Base-by-base conservation (phyloP, 2,888 invertebrate species). In the Strigamia crassipes region DNA sequence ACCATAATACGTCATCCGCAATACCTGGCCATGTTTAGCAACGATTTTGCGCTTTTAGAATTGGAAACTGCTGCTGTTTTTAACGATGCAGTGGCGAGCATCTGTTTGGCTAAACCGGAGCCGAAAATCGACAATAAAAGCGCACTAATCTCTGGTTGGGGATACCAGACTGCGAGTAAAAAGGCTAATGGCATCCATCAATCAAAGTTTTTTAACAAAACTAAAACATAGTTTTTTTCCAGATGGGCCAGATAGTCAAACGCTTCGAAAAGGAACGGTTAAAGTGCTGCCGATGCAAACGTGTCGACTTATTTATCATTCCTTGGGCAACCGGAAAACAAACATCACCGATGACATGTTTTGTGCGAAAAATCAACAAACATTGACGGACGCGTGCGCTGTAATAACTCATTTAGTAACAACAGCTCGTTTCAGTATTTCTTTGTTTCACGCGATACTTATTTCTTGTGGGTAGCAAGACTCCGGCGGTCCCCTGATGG, bases 401-500 rank as follows among this genome's bases (percentile, higher is more conserved):
- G 73, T 73, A 73, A 66, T 66, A 3, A 51, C 4, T 51, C n/a
- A n/a, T n/a, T n/a, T n/a, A n/a, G n/a, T 51, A 27, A 27, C 27
- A 27, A 27, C 27, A 27, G 27, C 27, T 27, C 27, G 27, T 27
- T n/a, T 27, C 4, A 1, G 0, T 23, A 13, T 12, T 31, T 2
- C 12, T 12, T 15, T 13, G n/a, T 9, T 12, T 73, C 31, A 12
- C 6, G 27, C 1, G n/a, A 10, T 66, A 66, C n/a, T 42, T 51
- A 21, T 23, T 23, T 80, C 23, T 46, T 78, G 3, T 5, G 10
- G 4, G 1, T 23, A 80, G 80, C 1, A 12, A 12, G 80, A 80
- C 13, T 80, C 80, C 31, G 80, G 80, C 31, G 80, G 80, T 51
- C 80, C 80, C 10, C 46, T 73, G 2, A 31, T 80, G 51, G 21